phyloP scores from a whole-genome alignment of 2,113 vertebrate species.

The Microtus ochrogaster region DNA sequence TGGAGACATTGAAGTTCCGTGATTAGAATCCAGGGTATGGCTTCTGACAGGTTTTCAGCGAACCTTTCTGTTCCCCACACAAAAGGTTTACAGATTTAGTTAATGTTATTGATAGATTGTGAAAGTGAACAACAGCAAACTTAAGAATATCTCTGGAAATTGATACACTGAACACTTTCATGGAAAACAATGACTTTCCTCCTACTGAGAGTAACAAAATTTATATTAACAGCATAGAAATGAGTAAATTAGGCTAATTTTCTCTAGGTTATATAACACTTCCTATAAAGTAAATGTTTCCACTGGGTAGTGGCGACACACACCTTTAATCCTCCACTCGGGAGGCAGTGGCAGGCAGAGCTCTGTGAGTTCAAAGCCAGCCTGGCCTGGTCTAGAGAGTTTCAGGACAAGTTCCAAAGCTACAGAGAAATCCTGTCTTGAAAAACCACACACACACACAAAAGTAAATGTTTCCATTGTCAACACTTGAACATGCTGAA shows the following conservation, averaged over 20 bases:
- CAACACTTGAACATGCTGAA: not conserved
- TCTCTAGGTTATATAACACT: not conserved
- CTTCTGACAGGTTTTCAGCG: not conserved
- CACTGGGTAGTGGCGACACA: not conserved
- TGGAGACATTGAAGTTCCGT: not conserved
- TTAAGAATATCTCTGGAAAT: slow-evolving; percentile 32
- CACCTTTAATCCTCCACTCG: too few relatives aligned
- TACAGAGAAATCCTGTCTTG: too few relatives aligned
- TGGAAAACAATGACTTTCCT: slow-evolving; percentile 48
- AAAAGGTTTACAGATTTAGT: slow-evolving; percentile 2
- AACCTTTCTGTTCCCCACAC: not conserved
- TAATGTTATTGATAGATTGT: slow-evolving; percentile 12
- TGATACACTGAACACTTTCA: slow-evolving; percentile 5
- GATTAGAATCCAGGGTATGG: not conserved
- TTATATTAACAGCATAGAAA: slow-evolving; percentile 28
- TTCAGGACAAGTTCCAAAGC: too few relatives aligned
- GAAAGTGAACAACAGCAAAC: not conserved
- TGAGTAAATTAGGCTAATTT: slow-evolving; percentile 29
- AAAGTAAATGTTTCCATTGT: slow-evolving; percentile 3
- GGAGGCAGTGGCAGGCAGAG: too few relatives aligned
- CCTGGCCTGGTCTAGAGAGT: too few relatives aligned
- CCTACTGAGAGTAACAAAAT: not conserved
- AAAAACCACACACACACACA: too few relatives aligned
- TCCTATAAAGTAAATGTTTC: not conserved
- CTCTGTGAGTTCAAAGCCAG: too few relatives aligned